Evolutionary conservation across 2,888 invertebrate species (phyloP).

Genomic region (Amblyteles armatorius): DNA sequence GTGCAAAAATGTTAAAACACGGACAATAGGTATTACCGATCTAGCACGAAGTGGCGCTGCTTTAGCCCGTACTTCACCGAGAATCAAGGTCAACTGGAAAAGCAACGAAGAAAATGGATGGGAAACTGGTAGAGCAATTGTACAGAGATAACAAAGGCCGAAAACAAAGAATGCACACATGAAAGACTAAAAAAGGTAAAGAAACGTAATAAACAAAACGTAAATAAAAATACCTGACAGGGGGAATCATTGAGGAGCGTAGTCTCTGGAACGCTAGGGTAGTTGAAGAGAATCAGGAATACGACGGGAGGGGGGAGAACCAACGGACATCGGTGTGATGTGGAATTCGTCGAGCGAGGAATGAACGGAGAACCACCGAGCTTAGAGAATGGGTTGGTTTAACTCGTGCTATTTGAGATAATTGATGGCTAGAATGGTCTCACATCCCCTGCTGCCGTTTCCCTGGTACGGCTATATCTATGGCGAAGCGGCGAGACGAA

Average conservation of each 20-base stretch:
- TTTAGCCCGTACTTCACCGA: not conserved
- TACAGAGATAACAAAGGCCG: not conserved
- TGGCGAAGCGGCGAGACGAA: constrained; percentile 42
- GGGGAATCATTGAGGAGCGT: constrained; percentile 16
- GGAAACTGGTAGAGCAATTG: not conserved
- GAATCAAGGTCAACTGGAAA: not conserved
- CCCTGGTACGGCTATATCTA: constrained; percentile 47
- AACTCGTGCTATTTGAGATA: constrained; percentile 81
- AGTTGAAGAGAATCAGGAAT: constrained; percentile 18
- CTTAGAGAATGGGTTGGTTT: constrained; percentile 78
- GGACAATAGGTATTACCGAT: not conserved
- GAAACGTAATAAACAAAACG: not conserved
- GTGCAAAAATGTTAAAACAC: not conserved
- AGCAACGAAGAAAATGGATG: not conserved
- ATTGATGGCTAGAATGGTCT: constrained; percentile 78
- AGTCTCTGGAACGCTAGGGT: constrained; percentile 2
- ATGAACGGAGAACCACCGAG: constrained; percentile 67
- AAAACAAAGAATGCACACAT: not conserved
- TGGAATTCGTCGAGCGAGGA: constrained; percentile 17
- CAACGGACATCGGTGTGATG: constrained; percentile 28
- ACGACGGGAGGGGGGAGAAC: constrained; percentile 20
- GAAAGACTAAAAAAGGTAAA: not conserved
- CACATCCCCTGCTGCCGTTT: constrained; percentile 67
- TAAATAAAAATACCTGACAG: constrained; percentile 1
- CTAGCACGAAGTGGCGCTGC: not conserved